Base-by-base conservation (phyloP, 1,140 invertebrate genomes). In the Paraescarpia echinospica region DNA sequence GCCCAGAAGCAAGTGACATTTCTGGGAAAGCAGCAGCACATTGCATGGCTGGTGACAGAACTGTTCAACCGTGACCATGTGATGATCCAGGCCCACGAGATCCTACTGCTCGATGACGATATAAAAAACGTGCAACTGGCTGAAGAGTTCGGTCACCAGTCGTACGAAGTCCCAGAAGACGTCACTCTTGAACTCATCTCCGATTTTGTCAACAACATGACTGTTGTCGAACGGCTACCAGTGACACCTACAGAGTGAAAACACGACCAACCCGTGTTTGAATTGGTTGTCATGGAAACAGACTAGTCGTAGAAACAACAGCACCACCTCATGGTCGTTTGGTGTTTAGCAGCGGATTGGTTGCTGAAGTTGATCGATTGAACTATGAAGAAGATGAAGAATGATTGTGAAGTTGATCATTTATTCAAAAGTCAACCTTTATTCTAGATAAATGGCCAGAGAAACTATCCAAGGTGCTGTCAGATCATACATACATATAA, bases 51-150 rank as follows among this genome's bases (percentile, higher is more conserved):
- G 33, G 48, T 95, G 5, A 95, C 94, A 31, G 94, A 94, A 77
- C 93, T 95, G 14, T 94, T 94, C 90, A 94, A 94, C 35, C 93
- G 92, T 35, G 41, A 93, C 33, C 93, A 94, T 48, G 33, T 95
- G 4, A 94, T 94, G 77, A 94, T 95, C 18, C 94, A 94, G 35
- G 94, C 95, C 22, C 92, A 94, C 2, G 94, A 95, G 93, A 93
- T 95, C 34, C 93, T 95, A 59, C 93, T 95, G 6, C 93, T 95
- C 91, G 95, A 95, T 94, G 95, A 95, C 93, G 95, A 95, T 89
- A 89, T 33, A 33, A 93, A 94, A 41, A 95, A 95, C 89, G 92
- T 94, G 6, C 92, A 94, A 27, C 94, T 93, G 33, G 95, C 95
- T 0, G 59, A 93, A 22, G 92, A 94, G 41, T 95, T 95, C 93